phyloP scores from a whole-genome alignment of 2,113 vertebrate genomes.

The Entelurus aequoreus region DNA sequence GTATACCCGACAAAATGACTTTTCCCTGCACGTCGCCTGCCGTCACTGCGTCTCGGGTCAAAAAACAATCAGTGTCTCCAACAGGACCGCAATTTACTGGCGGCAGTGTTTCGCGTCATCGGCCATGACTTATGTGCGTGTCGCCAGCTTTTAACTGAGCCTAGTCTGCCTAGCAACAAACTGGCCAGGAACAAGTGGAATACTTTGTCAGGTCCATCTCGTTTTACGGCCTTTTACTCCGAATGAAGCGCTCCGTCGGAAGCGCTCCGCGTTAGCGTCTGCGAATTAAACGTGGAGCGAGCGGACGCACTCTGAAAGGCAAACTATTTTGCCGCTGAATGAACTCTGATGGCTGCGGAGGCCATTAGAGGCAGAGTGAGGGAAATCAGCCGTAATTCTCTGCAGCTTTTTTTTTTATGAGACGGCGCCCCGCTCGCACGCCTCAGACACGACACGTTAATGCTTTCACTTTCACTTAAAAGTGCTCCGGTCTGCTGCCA shows the following conservation, averaged over 20 bases:
- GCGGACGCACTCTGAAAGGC: conserved; percentile 5
- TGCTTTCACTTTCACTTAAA: too few relatives aligned
- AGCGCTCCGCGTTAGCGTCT: conserved; percentile 6
- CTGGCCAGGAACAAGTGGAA: too few relatives aligned
- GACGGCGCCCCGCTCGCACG: background rate
- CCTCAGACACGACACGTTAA: background rate
- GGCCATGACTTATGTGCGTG: too few relatives aligned
- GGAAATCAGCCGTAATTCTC: conserved; percentile 7
- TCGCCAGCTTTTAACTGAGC: too few relatives aligned
- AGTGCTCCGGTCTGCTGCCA: too few relatives aligned
- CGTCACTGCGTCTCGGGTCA: too few relatives aligned
- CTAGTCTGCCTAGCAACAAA: too few relatives aligned
- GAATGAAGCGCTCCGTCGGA: conserved; percentile 32
- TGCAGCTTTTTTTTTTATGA: conserved; percentile 5
- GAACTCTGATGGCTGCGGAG: conserved; percentile 11
- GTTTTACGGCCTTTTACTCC: conserved; percentile 23
- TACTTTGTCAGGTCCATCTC: conserved; percentile 6
- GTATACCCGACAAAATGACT: too few relatives aligned
- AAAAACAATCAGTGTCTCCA: too few relatives aligned
- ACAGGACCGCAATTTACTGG: too few relatives aligned
- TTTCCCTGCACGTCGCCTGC: too few relatives aligned
- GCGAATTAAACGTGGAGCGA: conserved; percentile 6
- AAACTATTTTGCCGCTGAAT: conserved; percentile 3
- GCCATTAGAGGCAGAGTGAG: conserved; percentile 3
- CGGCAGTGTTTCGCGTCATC: too few relatives aligned